Evolutionary conservation across 2,797 vertebrate genomes (phyloP), one percentile per base, ranked within the genome.

Genomic region (Falco naumanni): DNA sequence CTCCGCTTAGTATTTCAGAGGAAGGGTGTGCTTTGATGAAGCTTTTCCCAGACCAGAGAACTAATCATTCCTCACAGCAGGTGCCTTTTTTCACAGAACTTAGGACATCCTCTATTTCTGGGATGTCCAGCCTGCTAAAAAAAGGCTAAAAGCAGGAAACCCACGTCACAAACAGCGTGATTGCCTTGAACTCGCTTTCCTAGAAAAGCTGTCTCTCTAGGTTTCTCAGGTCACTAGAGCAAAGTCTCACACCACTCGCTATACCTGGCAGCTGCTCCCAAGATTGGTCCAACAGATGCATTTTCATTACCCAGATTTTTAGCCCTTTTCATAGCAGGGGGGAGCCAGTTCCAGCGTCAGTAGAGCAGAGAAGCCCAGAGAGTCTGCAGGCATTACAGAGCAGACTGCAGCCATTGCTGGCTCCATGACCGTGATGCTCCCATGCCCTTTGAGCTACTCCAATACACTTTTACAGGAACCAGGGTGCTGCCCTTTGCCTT

Each of bases 191-290:
- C 39, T 60, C 0, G 0, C 64, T 70, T 87, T 90, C 90, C 71
- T 53, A 80, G 93, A 89, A 93, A 84, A 92, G 31, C n/a, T 70
- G 51, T 34, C 50, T 71, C 56, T 82, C 29, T 12, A 33, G 70
- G 60, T 85, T 84, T 60, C 78, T 69, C 41, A 31, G 90, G 85
- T 93, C 85, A 89, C 48, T 59, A 71, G 89, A 89, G 37, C 84
- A 78, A 95, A 96, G 96, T 95, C 57, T 60, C 71, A 65, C 47
- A 71, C 34, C 68, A 39, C 53, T 1, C 7, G 48, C 70, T 80
- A 17, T 33, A 51, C 50, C 63, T n/a, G 74, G 8, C 17, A 66
- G 33, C 21, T 51, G 20, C 43, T 91, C 76, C 66, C 63, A 72
- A 66, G 80, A 39, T 66, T 71, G 13, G 51, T 53, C 24, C 3